Percentiles rank a stretch among this genome's conserved stretches.
These are phyloP conservation scores for Buceros bicornis DNA, from an alignment of 2,797 vertebrate species.

Conservation along the genomic window DNA sequence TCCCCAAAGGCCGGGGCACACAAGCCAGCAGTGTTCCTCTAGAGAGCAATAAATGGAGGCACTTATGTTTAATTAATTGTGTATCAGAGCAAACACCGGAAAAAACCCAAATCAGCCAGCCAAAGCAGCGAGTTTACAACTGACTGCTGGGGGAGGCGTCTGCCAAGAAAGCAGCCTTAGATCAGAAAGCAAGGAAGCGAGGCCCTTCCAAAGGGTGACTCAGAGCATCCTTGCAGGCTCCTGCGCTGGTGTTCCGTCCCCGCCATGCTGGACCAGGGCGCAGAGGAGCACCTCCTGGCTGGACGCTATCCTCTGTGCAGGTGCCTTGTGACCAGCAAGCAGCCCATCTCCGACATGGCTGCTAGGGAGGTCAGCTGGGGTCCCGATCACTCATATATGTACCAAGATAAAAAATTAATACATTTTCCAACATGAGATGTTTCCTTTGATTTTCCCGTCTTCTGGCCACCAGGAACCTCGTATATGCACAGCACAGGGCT, in stretches of 20 bases:
- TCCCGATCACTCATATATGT: background rate
- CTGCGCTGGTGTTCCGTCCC: accelerated
- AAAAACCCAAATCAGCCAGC: background rate
- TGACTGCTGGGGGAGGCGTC: background rate
- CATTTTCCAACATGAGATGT: background rate
- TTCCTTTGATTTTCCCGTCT: background rate
- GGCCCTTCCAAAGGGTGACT: constrained; percentile 23
- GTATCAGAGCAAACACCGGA: constrained; percentile 48
- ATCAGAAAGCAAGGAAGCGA: background rate
- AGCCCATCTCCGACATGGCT: accelerated
- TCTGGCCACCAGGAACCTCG: background rate
- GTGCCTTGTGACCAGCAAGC: background rate
- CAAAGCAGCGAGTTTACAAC: background rate
- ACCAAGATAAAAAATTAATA: background rate
- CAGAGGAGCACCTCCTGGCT: accelerated
- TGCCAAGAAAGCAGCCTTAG: constrained; percentile 59
- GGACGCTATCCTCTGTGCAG: background rate
- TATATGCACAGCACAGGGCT: background rate
- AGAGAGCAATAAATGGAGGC: constrained; percentile 23
- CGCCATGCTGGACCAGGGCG: accelerated
- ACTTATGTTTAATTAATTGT: constrained; percentile 57
- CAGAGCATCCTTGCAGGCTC: background rate
- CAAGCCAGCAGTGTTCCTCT: background rate
- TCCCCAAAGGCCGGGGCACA: background rate
- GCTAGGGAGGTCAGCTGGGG: background rate